Conservation (phyloP, 2,797 vertebrate species). For the Furcifer pardalis region DNA sequence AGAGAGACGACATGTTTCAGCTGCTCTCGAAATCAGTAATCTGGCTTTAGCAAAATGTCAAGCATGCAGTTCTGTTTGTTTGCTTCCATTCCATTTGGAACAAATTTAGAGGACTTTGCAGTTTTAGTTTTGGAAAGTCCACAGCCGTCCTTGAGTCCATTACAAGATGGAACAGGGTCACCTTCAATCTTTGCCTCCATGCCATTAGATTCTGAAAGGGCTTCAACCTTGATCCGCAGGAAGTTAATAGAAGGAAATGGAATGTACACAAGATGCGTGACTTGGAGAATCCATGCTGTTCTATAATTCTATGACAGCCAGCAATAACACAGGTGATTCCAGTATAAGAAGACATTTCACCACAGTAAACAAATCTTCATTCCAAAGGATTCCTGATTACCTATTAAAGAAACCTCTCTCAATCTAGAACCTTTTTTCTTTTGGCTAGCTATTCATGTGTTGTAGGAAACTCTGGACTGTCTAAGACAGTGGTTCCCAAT, state of each 20-base stretch:
- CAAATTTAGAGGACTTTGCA: background rate
- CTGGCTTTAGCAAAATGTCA: constrained; percentile 28
- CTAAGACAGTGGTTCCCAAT: no score
- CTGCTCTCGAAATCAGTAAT: constrained; percentile 52
- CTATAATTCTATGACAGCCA: background rate
- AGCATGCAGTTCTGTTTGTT: constrained; percentile 36
- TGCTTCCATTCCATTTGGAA: constrained; percentile 7
- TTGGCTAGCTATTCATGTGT: no score
- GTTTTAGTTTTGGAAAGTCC: background rate
- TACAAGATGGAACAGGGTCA: background rate
- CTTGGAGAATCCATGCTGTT: background rate
- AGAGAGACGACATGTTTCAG: constrained; percentile 39
- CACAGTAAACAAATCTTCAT: background rate
- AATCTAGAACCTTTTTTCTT: background rate
- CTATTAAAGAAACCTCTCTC: background rate
- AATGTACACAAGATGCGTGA: background rate
- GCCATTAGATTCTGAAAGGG: background rate
- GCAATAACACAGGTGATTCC: background rate
- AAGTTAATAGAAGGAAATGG: background rate
- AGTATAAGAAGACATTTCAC: background rate
- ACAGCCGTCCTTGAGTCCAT: background rate
- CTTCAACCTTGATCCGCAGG: background rate
- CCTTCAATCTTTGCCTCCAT: background rate
- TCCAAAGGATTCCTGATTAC: background rate
- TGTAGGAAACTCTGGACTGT: no score